Evolutionary conservation across 2,797 vertebrate genomes (phyloP).

Genomic region (Denticeps clupeoides): DNA sequence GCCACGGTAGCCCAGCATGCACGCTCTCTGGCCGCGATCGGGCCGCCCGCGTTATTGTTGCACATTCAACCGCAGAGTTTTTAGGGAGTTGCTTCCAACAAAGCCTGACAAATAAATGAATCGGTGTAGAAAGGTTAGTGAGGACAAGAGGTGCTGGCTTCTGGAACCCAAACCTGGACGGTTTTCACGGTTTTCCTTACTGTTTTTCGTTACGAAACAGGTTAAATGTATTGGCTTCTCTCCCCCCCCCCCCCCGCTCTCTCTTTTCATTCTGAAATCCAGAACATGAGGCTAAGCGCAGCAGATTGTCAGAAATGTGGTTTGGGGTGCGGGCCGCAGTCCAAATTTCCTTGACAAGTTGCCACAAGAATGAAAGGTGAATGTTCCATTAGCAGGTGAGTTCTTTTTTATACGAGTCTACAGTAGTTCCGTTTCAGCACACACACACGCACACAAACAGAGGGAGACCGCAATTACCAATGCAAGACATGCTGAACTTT

Average conservation of each 20-base stretch:
- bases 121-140: constrained; percentile 39
- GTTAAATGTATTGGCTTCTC: too few species aligned
- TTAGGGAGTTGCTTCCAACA: constrained; percentile 42
- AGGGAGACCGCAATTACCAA: constrained; percentile 54
- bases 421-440: constrained; percentile 68
- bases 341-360: constrained; percentile 53
- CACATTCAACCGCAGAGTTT: constrained; percentile 42
- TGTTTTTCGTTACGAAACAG: too few species aligned
- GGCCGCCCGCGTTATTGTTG: constrained; percentile 42
- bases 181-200: too few species aligned
- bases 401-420: constrained; percentile 57
- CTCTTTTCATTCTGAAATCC: too few species aligned
- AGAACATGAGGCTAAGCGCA: too few species aligned
- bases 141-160: constrained; percentile 48
- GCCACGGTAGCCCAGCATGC: constrained; percentile 53
- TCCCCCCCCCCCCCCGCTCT: too few species aligned
- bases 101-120: constrained; percentile 58
- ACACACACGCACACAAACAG: constrained; percentile 32
- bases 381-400: constrained; percentile 60
- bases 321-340: constrained; percentile 28
- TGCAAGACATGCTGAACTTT: constrained; percentile 86
- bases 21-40: constrained; percentile 17
- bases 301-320: too few species aligned
- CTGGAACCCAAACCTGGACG: too few species aligned
- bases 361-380: constrained; percentile 53